Base-by-base conservation (phyloP, 1,140 invertebrate genomes). In the Stegodyphus dumicola region DNA sequence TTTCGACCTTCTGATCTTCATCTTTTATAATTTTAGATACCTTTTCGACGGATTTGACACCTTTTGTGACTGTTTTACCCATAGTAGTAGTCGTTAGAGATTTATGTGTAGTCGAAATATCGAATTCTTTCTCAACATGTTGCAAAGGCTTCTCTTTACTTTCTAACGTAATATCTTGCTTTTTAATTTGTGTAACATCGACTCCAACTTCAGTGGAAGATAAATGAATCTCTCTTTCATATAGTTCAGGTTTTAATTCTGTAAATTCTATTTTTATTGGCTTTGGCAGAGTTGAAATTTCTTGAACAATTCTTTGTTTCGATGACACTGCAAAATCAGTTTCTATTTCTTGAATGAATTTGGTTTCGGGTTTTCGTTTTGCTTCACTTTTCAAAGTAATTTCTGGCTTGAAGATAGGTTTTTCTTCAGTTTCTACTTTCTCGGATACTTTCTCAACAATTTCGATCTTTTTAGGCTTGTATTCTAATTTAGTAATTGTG, bases 1-100 rank as follows among this genome's bases (percentile, higher is more conserved):
- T 88, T 85, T 89, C 85, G 33, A 89, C 81, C 66, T 87, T 7
- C 65, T 86, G 84, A 56, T 88, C 74, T 66, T 48, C 56, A 33
- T 85, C 84, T 74, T 86, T 86, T 11, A n/a, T 67, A 78, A 65
- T 71, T 65, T 67, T 85, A 10, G 13, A 13, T 56, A 54, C 53
- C 77, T 86, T 53, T 73, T 86, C 66, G 9, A 17, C n/a, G 15
- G 53, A 33, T 53, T 77, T 86, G 15, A n/a, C 60, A n/a, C 13
- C 13, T 52, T 86, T 86, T 6, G 18, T 17, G 15, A 77, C 83
- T 70, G 75, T 85, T 77, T 56, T 74, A 66, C 49, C 73, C 6
- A 54, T 67, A 15, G 67, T 56, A 6, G 66, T 73, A n/a, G 75
- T n/a, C 6, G 33, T 53, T 73, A 78, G 11, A 7, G 75, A 77